Percentiles rank a stretch among this genome's conserved stretches.
Evolutionary conservation across 1,140 invertebrate species (phyloP).

Genomic region (Dendroctonus ponderosae): DNA sequence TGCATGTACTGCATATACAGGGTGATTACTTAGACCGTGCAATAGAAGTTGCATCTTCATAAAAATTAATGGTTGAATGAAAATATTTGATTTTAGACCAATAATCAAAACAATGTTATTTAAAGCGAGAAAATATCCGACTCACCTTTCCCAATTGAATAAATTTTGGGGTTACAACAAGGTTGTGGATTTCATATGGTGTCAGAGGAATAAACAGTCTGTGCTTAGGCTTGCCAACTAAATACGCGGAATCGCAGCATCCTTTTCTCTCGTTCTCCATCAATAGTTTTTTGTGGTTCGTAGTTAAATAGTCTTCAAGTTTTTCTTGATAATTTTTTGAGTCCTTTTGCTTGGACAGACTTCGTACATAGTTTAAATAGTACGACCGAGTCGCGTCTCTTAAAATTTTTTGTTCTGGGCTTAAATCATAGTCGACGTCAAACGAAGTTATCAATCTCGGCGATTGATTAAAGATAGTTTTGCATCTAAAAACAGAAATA

Average conservation of each 20-base stretch:
- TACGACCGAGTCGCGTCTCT: conserved; percentile 11
- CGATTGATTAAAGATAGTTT: conserved; percentile 32
- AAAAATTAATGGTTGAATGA: too few relatives aligned
- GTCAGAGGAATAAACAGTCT: conserved; percentile 32
- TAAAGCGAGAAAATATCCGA: conserved; percentile 3
- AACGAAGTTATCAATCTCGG: conserved; percentile 12
- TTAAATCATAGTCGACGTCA: conserved; percentile 28
- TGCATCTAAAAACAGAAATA: conserved; percentile 21
- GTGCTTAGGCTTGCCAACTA: not conserved
- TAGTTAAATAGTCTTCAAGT: conserved; percentile 20
- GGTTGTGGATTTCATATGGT: conserved; percentile 29
- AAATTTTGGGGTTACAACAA: conserved; percentile 32
- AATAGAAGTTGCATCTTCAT: too few relatives aligned
- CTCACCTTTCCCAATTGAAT: conserved; percentile 35
- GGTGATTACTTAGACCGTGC: too few relatives aligned
- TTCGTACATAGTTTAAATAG: conserved; percentile 26
- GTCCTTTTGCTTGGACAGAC: not conserved
- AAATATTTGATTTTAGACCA: too few relatives aligned
- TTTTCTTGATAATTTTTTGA: not conserved
- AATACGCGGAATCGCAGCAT: not conserved
- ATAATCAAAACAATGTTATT: conserved; percentile 1
- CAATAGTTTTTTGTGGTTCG: conserved; percentile 7
- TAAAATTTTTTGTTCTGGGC: conserved; percentile 7
- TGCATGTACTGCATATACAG: too few relatives aligned
- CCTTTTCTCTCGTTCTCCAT: conserved; percentile 4